Evolutionary conservation across 2,888 invertebrate genomes (phyloP), one percentile per base, ranked within the genome.

Genomic region (Lycia hirtaria): DNA sequence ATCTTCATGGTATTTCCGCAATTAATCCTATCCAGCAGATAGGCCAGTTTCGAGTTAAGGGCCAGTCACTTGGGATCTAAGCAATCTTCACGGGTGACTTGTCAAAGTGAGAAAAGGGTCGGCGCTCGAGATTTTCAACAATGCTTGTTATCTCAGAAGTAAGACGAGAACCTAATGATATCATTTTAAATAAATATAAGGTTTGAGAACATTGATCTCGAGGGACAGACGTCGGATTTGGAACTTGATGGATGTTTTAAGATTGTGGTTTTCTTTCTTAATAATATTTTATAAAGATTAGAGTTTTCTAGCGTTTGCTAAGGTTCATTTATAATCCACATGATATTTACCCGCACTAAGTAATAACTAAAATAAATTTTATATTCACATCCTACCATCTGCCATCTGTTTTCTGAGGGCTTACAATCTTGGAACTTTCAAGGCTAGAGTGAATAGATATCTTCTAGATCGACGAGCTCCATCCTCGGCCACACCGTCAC

Each of bases 11-110:
- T 82, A 86, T 89, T 89, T 89, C 90, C 88, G 85, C 90, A 91
- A 92, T 92, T 90, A 91, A 90, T 91, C 86, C 86, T 81, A 85
- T 87, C 87, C 84, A 71, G 65, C 72, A 78, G 90, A 92, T 90
- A 89, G 88, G 85, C 85, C 85, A 85, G 87, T 87, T 88, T 88
- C 88, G 81, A 89, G 83, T 87, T 87, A 85, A 88, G 88, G 87
- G 83, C 86, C 85, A 85, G 87, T 82, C 84, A 74, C 83, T 80
- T 69, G 88, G 88, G 91, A 90, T 91, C 90, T 88, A 89, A 89
- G 90, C 91, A 90, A 92, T 90, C 90, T 91, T 90, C 85, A 91
- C 90, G 90, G 88, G 83, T 89, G 88, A 90, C 88, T 91, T 87
- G 89, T 90, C 91, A 92, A 92, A 92, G 91, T 80, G 83, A 83